Conservation (phyloP, 2,888 invertebrate species). For the Icerya purchasi region DNA sequence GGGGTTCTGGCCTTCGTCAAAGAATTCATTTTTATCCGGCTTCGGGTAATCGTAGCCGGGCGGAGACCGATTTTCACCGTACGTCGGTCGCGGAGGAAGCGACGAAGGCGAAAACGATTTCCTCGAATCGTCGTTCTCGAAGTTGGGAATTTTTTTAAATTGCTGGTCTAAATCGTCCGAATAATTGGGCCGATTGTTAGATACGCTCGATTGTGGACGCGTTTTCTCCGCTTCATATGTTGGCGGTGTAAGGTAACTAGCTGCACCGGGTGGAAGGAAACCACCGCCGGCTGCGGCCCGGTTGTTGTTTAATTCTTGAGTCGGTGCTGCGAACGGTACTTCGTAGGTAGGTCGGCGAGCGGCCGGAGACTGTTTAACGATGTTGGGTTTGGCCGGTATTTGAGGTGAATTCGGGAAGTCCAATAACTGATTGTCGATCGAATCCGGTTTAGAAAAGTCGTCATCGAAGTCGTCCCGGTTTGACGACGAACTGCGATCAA, state of each 20-base stretch:
- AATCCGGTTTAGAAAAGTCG: background rate
- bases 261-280: background rate
- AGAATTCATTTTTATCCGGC: conserved; percentile 7
- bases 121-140: background rate
- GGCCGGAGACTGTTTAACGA: conserved; percentile 6
- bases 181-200: too few relatives aligned
- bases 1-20: conserved; percentile 9
- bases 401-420: conserved; percentile 9
- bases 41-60: conserved; percentile 1
- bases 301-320: background rate
- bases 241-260: background rate
- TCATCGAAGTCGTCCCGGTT: conserved; percentile 13
- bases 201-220: too few relatives aligned
- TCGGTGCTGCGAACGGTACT: background rate
- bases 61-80: too few relatives aligned
- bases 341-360: conserved; percentile 10
- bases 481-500: background rate
- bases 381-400: conserved; percentile 6
- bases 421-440: background rate
- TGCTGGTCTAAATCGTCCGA: too few relatives aligned
- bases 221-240: too few relatives aligned
- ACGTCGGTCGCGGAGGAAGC: background rate
- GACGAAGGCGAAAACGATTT: background rate
- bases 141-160: too few relatives aligned
- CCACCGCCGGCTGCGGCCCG: background rate